A percentile compares a stretch with the other conserved stretches of the same genome.
phyloP scores from a whole-genome alignment of 2,888 invertebrate species.

The Gandaritis pyraliata region DNA sequence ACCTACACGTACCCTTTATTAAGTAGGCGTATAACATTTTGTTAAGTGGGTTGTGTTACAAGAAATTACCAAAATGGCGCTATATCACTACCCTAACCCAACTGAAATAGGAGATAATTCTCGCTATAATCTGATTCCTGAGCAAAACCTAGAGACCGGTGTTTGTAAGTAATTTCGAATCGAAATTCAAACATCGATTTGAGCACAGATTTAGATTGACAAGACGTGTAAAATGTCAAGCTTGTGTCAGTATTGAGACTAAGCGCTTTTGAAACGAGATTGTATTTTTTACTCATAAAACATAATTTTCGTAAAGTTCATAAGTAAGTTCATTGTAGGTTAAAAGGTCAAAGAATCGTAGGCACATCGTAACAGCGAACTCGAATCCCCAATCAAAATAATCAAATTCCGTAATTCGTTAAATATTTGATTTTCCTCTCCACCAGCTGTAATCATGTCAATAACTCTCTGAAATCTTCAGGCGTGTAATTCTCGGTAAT shows the following conservation, averaged over 20 bases:
- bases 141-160: too few relatives aligned
- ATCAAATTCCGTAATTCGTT: constrained; percentile 19
- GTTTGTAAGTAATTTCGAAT: too few relatives aligned
- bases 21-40: constrained; percentile 23
- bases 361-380: neutral
- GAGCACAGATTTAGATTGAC: too few relatives aligned
- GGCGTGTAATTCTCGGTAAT: constrained; percentile 22
- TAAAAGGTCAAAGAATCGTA: neutral
- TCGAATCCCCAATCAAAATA: constrained; percentile 13
- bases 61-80: constrained; percentile 9
- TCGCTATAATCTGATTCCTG: neutral
- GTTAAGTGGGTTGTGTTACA: constrained; percentile 13
- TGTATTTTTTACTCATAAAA: too few relatives aligned
- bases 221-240: too few relatives aligned
- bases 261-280: too few relatives aligned
- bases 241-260: too few relatives aligned
- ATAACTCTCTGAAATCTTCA: constrained; percentile 32
- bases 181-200: too few relatives aligned
- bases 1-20: neutral
- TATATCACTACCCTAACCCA: constrained; percentile 6
- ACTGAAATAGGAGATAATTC: neutral
- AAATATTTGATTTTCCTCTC: constrained; percentile 23
- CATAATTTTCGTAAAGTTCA: too few relatives aligned
- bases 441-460: constrained; percentile 25
- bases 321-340: too few relatives aligned